These are phyloP conservation scores for Heliconius hortense DNA, from an alignment of 2,888 invertebrate species.

Conservation along the genomic window DNA sequence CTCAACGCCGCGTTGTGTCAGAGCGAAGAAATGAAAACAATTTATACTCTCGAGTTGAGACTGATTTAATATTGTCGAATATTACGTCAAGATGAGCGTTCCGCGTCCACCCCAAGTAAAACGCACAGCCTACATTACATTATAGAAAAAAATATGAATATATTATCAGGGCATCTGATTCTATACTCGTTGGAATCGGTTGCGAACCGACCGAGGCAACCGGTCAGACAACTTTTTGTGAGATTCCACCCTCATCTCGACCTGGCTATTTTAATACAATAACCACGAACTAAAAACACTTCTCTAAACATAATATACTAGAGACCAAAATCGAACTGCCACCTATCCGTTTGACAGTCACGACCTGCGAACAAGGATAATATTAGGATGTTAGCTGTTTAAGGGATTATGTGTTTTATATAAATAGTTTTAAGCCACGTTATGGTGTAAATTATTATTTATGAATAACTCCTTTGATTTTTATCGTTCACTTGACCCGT, in stretches of 20 bases:
- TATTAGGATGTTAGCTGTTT: constrained; percentile 56
- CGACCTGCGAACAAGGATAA: constrained; percentile 73
- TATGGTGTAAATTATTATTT: constrained; percentile 45
- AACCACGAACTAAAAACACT: constrained; percentile 44
- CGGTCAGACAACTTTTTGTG: constrained; percentile 75
- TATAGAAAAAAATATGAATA: constrained; percentile 54
- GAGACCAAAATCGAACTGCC: constrained; percentile 44
- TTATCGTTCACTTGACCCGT: constrained; percentile 76
- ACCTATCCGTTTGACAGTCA: constrained; percentile 62
- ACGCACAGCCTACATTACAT: not conserved
- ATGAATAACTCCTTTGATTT: constrained; percentile 72
- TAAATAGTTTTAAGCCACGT: constrained; percentile 40
- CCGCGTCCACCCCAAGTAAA: not conserved
- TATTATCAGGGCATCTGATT: constrained; percentile 66
- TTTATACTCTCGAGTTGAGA: not conserved
- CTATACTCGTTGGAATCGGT: constrained; percentile 59
- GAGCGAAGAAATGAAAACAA: not conserved
- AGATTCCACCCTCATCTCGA: constrained; percentile 73
- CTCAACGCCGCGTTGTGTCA: not conserved
- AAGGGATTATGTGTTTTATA: constrained; percentile 51
- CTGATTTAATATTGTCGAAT: too few relatives aligned
- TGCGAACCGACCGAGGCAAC: constrained; percentile 56
- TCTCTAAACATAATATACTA: constrained; percentile 9
- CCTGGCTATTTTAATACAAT: constrained; percentile 52
- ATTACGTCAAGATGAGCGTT: not conserved